A percentile compares a stretch with the other conserved stretches of the same genome.
These are phyloP conservation scores for Conus ventricosus DNA, from an alignment of 1,140 invertebrate genomes.

Conservation along the genomic window DNA sequence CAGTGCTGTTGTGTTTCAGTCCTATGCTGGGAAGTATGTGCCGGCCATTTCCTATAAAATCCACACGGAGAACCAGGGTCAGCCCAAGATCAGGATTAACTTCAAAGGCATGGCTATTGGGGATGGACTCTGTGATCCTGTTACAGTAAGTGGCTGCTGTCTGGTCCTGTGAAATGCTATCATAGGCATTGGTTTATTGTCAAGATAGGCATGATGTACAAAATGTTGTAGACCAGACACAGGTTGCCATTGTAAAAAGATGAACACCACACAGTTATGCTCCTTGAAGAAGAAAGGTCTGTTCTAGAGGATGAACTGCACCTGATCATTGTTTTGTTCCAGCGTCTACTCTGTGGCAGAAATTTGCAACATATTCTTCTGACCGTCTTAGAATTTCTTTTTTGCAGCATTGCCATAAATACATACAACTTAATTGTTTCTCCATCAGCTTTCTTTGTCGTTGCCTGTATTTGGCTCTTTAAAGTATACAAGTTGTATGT, in stretches of 20 bases:
- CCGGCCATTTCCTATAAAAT: conserved; percentile 87
- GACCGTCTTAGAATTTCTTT: no score
- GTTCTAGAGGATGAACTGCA: no score
- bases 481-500: no score
- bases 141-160: conserved; percentile 65
- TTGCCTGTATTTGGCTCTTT: no score
- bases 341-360: no score
- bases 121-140: conserved; percentile 89
- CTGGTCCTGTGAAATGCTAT: neutral
- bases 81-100: conserved; percentile 66
- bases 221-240: neutral
- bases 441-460: no score
- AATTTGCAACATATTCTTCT: no score
- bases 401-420: no score
- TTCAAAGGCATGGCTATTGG: conserved; percentile 84
- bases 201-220: neutral
- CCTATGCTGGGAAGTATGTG: conserved; percentile 81
- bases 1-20: conserved; percentile 48
- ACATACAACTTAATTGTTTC: no score
- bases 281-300: no score
- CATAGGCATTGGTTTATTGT: neutral
- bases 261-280: no score
- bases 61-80: conserved; percentile 77
- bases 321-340: no score
- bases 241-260: neutral